A percentile compares a stretch with the other conserved stretches of the same genome.
phyloP scores from a whole-genome alignment of 2,797 vertebrate genomes.

The Myripristis murdjan region DNA sequence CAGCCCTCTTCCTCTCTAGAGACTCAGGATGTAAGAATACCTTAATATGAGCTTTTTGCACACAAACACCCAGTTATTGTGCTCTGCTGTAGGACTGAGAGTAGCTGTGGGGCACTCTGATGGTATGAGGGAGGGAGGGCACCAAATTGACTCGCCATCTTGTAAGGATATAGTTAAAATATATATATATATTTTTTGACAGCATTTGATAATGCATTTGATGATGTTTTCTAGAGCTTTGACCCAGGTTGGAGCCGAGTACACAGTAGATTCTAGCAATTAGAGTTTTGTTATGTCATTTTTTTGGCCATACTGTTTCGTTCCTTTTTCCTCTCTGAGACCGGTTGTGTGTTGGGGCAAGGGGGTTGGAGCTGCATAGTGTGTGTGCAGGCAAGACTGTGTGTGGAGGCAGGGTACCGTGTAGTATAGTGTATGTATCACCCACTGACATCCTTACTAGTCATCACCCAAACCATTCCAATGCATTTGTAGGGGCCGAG shows the following conservation, averaged over 20 bases:
- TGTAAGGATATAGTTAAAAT: conserved; percentile 53
- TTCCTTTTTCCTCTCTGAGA: conserved; percentile 29
- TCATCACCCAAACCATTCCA: conserved; percentile 80
- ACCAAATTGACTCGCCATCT: conserved; percentile 47
- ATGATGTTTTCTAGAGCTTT: conserved; percentile 35
- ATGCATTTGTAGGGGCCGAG: conserved; percentile 72
- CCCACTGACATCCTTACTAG: conserved; percentile 78
- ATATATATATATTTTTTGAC: conserved; percentile 22
- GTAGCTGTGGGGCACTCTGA: conserved; percentile 79
- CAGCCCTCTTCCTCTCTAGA: conserved; percentile 98
- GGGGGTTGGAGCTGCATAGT: conserved; percentile 27
- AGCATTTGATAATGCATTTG: conserved; percentile 40
- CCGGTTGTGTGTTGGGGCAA: conserved; percentile 41
- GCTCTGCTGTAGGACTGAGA: conserved; percentile 71
- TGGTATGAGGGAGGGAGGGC: conserved; percentile 75
- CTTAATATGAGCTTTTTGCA: conserved; percentile 88
- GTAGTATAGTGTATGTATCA: conserved; percentile 55
- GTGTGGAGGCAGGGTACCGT: conserved; percentile 41
- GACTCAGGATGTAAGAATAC: conserved; percentile 94
- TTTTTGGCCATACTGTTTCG: conserved; percentile 24
- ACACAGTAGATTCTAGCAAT: conserved; percentile 11
- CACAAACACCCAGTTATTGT: conserved; percentile 83
- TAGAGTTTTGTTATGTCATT: conserved; percentile 6
- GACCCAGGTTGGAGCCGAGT: conserved; percentile 20
- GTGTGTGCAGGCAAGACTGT: conserved; percentile 40